phyloP scores from a whole-genome alignment of 2,113 vertebrate species.

The Hipposideros armiger region DNA sequence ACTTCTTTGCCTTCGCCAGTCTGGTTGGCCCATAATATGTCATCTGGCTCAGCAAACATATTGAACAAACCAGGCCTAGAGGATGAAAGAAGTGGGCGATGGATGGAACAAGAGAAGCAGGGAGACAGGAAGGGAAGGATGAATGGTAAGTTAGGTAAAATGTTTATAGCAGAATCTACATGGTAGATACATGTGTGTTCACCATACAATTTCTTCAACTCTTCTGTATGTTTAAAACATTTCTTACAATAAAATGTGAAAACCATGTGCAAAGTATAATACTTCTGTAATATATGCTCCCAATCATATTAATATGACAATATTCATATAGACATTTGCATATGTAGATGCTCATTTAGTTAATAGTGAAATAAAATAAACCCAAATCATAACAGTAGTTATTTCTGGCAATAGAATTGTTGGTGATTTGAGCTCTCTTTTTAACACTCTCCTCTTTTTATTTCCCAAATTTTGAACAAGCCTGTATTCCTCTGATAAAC shows the following conservation, averaged over 20 bases:
- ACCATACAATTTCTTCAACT: background rate
- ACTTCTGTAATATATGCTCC: background rate
- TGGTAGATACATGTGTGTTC: background rate
- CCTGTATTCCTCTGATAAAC: background rate
- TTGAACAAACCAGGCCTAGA: background rate
- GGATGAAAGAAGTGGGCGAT: background rate
- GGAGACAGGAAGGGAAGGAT: background rate
- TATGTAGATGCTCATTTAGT: background rate
- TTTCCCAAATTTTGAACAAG: slow-evolving; percentile 14
- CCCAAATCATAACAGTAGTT: background rate
- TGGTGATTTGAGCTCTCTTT: background rate
- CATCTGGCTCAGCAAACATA: background rate
- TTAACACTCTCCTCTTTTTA: background rate
- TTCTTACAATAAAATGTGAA: background rate
- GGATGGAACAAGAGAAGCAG: background rate
- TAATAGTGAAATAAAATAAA: slow-evolving; percentile 22
- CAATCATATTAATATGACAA: background rate
- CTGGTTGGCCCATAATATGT: background rate
- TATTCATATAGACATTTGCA: background rate
- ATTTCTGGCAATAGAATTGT: slow-evolving; percentile 19
- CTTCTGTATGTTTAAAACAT: background rate
- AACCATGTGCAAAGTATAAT: background rate
- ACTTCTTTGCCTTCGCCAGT: background rate
- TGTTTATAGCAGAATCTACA: background rate
- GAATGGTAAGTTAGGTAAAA: background rate